Percentiles rank a stretch among this genome's conserved stretches.
phyloP scores from a whole-genome alignment of 2,797 vertebrate genomes.

The Sebastes paucispinis region DNA sequence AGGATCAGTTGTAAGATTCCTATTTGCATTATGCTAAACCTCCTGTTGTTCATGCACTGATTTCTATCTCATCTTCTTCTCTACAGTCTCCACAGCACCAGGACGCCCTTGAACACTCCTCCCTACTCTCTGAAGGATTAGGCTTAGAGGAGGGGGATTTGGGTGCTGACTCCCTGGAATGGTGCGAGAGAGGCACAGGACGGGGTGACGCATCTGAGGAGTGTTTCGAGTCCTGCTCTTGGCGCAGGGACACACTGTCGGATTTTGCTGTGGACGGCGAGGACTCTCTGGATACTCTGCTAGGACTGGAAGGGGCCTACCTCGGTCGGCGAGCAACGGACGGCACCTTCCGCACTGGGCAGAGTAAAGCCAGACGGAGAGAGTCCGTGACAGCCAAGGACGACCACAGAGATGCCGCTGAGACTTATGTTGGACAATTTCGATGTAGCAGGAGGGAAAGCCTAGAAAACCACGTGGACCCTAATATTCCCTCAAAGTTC shows the following conservation, averaged over 20 bases:
- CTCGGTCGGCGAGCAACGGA: background rate
- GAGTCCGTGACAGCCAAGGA: slow-evolving; percentile 35
- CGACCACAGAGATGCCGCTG: slow-evolving; percentile 20
- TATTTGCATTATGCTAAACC: slow-evolving; percentile 10
- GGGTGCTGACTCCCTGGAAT: slow-evolving; percentile 66
- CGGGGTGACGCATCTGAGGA: slow-evolving; percentile 69
- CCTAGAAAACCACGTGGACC: slow-evolving; percentile 23
- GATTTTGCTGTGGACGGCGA: slow-evolving; percentile 68
- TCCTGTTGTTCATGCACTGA: background rate
- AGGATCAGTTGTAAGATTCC: background rate
- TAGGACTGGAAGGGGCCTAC: slow-evolving; percentile 36
- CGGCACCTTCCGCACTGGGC: slow-evolving; percentile 8
- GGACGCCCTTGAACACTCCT: slow-evolving; percentile 76
- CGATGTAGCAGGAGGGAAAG: slow-evolving; percentile 37
- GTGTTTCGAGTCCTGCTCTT: slow-evolving; percentile 81
- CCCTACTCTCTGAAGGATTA: slow-evolving; percentile 70
- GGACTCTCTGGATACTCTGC: slow-evolving; percentile 38
- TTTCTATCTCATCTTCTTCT: slow-evolving; percentile 17
- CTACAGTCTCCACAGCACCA: slow-evolving; percentile 75
- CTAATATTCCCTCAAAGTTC: background rate
- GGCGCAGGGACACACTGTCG: slow-evolving; percentile 80
- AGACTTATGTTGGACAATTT: slow-evolving; percentile 1
- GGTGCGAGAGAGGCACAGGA: slow-evolving; percentile 44
- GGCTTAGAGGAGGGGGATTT: slow-evolving; percentile 72
- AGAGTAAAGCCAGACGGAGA: slow-evolving; percentile 42